These are phyloP conservation scores for Machaerirhynchus nigripectus DNA, from an alignment of 2,113 vertebrate genomes.

Conservation along the genomic window DNA sequence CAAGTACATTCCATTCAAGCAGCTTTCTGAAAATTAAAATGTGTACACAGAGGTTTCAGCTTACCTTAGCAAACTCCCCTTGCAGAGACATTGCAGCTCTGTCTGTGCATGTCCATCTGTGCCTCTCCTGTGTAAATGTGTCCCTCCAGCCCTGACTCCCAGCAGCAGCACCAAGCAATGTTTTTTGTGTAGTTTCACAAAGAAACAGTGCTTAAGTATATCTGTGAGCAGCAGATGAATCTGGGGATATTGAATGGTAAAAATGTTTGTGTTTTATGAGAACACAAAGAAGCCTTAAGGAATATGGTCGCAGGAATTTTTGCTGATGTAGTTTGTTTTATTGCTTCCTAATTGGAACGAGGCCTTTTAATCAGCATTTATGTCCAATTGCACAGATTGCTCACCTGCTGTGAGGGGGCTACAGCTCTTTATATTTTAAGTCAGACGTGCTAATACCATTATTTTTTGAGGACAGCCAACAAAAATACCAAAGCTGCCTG, in stretches of 20 bases:
- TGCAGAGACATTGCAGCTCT: neutral
- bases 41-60: neutral
- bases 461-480: neutral
- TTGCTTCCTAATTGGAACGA: constrained; percentile 48
- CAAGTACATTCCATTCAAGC: neutral
- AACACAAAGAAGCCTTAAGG: constrained; percentile 8
- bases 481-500: constrained; percentile 14
- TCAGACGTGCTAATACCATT: neutral
- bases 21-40: constrained; percentile 3
- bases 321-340: constrained; percentile 40
- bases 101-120: neutral
- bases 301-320: constrained; percentile 5
- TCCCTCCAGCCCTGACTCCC: neutral
- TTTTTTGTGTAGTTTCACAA: neutral
- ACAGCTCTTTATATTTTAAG: neutral
- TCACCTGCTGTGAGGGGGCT: constrained; percentile 38
- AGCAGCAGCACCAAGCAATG: neutral
- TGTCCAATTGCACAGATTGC: constrained; percentile 30
- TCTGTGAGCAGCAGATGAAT: neutral
- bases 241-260: neutral
- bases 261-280: neutral
- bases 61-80: neutral
- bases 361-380: constrained; percentile 38
- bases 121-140: neutral
- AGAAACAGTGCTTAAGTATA: neutral